Base-by-base conservation (phyloP, 2,888 invertebrate species). In the Peribatodes rhomboidaria region DNA sequence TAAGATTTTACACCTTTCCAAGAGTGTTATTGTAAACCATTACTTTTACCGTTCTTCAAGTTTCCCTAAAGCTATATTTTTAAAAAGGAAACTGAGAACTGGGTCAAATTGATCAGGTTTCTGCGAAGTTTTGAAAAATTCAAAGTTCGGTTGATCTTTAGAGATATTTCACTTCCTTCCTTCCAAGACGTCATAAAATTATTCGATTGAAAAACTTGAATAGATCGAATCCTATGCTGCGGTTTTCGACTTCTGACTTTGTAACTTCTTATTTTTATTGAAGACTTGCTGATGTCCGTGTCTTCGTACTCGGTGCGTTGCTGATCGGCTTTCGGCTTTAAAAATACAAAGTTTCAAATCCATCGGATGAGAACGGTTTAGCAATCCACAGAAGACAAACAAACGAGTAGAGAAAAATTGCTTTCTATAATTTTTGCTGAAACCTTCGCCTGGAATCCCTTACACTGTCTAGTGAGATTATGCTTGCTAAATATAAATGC, bases 211-310 rank as follows among this genome's bases (percentile, higher is more conserved):
- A 60, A 75, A 79, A 79, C 72, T 81, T 76, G 63, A 65, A 37
- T 53, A 74, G 77, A 82, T 80, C 75, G 73, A 81, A 81, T 81
- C 77, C 74, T 70, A 71, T 78, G 69, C 74, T 72, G 73, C 74
- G 74, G 73, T 77, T 82, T 71, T 56, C 67, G 70, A 65, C 59
- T 62, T 61, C 56, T 70, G 70, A 73, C 66, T 64, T 68, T 54
- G 53, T 14, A 67, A 65, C 57, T 50, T 56, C 71, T 70, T 71
- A 37, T 8, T 53, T 37, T 52, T 37, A 27, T 27, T 27, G 27
- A 27, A 27, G 27, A 27, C 27, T 27, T 4, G 27, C 27, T 27
- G 27, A 27, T 27, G 27, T 27, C 27, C 27, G n/a, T 27, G 27
- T 27, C 27, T 27, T n/a, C n/a, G n/a, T n/a, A n/a, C n/a, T n/a